A percentile compares a stretch with the other conserved stretches of the same genome.
These are phyloP conservation scores for Meteorus sp. DNA, from an alignment of 1,140 invertebrate species.

Conservation along the genomic window DNA sequence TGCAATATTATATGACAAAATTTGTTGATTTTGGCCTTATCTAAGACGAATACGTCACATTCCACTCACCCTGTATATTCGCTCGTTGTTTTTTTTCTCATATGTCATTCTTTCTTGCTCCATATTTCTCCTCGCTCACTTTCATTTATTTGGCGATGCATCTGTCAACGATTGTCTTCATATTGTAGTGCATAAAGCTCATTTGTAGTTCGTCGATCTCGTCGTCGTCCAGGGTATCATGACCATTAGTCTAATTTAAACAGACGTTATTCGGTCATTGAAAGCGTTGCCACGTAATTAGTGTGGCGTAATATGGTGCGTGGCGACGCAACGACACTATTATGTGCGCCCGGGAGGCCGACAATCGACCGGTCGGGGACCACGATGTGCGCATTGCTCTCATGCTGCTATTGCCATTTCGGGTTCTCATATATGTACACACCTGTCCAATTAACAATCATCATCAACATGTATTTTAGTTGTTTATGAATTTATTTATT, in stretches of 20 bases:
- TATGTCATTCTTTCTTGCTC: no score
- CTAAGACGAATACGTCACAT: no score
- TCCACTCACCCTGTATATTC: no score
- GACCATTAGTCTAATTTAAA: constrained; percentile 44
- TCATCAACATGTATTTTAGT: background rate
- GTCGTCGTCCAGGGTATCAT: background rate
- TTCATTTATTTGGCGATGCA: no score
- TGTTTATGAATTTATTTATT: no score
- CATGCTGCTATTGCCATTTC: background rate
- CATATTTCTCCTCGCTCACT: no score
- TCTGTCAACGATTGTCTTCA: constrained; percentile 10
- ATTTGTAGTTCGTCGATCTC: no score
- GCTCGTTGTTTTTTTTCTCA: no score
- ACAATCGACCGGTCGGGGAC: constrained; percentile 14
- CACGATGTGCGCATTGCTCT: background rate
- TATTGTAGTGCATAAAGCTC: no score
- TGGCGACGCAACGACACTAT: constrained; percentile 44
- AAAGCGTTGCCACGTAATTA: constrained; percentile 52
- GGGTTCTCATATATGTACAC: constrained; percentile 3
- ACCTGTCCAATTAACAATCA: constrained; percentile 16
- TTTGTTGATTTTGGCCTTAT: no score
- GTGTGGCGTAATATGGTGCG: constrained; percentile 46
- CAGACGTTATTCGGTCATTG: constrained; percentile 44
- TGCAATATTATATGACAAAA: no score
- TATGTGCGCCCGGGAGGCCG: constrained; percentile 22